Conservation (phyloP, 2,888 invertebrate species). For the Hoplodrina blanda region DNA sequence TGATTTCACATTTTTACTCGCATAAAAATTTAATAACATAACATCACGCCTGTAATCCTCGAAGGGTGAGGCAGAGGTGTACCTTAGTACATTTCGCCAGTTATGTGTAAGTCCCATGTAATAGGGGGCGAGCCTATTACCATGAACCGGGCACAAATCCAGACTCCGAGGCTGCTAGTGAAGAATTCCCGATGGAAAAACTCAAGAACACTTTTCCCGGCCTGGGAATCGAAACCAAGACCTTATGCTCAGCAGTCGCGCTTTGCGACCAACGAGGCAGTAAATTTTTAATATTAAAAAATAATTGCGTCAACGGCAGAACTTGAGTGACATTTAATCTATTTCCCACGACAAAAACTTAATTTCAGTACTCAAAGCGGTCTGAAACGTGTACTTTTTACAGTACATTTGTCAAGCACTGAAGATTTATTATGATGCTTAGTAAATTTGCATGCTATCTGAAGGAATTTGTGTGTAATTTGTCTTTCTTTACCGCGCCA, state of each 20-base stretch:
- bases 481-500: constrained; percentile 50
- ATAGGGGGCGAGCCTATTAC: no score
- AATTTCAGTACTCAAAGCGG: constrained; percentile 57
- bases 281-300: constrained; percentile 56
- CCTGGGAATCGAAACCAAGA: no score
- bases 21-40: constrained; percentile 33
- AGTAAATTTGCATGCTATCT: constrained; percentile 53
- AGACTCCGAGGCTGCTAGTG: no score
- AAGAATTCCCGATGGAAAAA: no score
- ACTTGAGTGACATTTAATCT: constrained; percentile 67
- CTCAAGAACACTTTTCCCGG: no score
- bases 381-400: constrained; percentile 47
- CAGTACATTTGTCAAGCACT: constrained; percentile 39
- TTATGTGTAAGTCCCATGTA: no score
- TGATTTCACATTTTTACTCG: constrained; percentile 55
- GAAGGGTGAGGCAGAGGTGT: no score
- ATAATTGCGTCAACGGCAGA: constrained; percentile 49
- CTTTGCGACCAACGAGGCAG: no score
- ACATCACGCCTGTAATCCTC: no score
- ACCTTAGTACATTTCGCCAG: no score
- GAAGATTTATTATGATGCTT: constrained; percentile 59
- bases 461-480: constrained; percentile 47
- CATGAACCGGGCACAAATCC: no score
- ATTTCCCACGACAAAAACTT: constrained; percentile 62
- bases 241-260: no score